Conservation (phyloP, 2,797 vertebrate genomes). For the Acestrorhynchus altus region DNA sequence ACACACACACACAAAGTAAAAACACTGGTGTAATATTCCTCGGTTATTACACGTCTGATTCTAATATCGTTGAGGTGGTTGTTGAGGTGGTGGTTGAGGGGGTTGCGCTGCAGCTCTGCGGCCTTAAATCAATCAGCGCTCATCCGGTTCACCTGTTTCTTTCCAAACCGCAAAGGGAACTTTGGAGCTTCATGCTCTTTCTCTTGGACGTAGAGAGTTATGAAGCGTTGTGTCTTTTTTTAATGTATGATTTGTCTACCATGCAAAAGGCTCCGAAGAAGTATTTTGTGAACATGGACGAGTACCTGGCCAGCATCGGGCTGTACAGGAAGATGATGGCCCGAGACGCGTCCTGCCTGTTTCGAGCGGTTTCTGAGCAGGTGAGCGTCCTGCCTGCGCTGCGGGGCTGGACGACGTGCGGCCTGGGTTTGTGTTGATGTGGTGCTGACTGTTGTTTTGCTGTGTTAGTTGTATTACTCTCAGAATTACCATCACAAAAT, state of each 20-base stretch:
- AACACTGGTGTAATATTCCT: no score
- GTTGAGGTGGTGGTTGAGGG: no score
- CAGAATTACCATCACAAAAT: slow-evolving; percentile 80
- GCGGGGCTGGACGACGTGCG: no score
- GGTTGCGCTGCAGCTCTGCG: background rate
- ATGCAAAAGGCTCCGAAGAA: slow-evolving; percentile 94
- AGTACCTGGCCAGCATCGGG: slow-evolving; percentile 88
- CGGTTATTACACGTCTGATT: no score
- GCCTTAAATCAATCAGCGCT: slow-evolving; percentile 50
- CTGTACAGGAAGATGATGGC: slow-evolving; percentile 94
- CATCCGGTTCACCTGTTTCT: slow-evolving; percentile 58
- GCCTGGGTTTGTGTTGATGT: no score
- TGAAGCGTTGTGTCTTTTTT: slow-evolving; percentile 54
- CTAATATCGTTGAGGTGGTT: no score
- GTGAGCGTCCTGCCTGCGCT: no score
- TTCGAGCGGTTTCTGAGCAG: slow-evolving; percentile 94
- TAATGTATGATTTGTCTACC: slow-evolving; percentile 52
- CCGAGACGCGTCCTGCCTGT: slow-evolving; percentile 92
- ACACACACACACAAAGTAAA: no score
- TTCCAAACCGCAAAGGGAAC: slow-evolving; percentile 49
- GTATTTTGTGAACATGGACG: slow-evolving; percentile 93
- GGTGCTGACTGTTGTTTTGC: no score
- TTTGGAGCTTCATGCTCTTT: slow-evolving; percentile 49
- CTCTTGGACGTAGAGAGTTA: slow-evolving; percentile 45
- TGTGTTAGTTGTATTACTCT: slow-evolving; percentile 73